Base-by-base conservation (phyloP, 2,888 invertebrate species). In the Galerucella pusilla region DNA sequence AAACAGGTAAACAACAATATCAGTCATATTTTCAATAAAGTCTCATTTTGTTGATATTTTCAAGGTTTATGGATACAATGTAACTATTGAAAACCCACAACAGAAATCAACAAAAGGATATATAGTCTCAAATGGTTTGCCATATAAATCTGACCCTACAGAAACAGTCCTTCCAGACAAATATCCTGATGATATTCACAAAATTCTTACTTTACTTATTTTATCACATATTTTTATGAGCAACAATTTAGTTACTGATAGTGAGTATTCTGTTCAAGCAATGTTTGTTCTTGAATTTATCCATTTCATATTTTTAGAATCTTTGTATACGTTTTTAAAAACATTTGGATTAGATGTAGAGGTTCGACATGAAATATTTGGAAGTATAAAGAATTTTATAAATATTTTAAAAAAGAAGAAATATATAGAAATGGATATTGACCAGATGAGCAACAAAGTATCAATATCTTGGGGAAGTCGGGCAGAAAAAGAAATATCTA, bases 211-310 rank as follows among this genome's bases (percentile, higher is more conserved):
- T 35, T 74, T 85, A 73, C 78, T 85, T 14, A 78, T 84, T 76
- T 77, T 85, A 68, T 79, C 80, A 16, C 85, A 85, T 74, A 81
- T 85, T 73, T 83, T 81, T 73, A 85, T 85, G 85, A 79, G 81
- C 0, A 80, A 81, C 63, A 76, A 75, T 71, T 52, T 64, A 49
- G 82, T 83, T n/a, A 73, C 78, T 67, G 84, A 85, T 73, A 79
- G 85, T 85, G 80, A 79, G 78, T 76, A 35, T 60, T 60, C 28
- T 28, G 14, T 28, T 25, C 35, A 14, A 35, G n/a, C 14, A 42
- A 45, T 64, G 11, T 10, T 9, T 45, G 20, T 12, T 12, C 4
- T 61, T 61, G 28, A 12, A 61, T 25, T 35, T 66, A 54, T 20
- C 11, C 3, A 61, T 69, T 20, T 64, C n/a, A 42, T 57, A 52